Percentiles rank a stretch among this genome's conserved stretches.
Conservation (phyloP, 2,797 vertebrate genomes). For the Falco columbarius region DNA sequence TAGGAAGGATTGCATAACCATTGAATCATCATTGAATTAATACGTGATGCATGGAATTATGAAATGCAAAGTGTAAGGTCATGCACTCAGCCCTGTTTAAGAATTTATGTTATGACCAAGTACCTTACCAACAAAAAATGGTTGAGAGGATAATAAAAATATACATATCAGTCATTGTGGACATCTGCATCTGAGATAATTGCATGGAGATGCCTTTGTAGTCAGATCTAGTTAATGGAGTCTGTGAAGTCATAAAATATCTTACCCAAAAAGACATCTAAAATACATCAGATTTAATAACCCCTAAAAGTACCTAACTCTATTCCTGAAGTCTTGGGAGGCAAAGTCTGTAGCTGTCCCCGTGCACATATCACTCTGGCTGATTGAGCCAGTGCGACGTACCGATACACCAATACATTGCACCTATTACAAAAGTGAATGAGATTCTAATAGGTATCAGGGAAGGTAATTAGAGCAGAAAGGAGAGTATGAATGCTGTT, state of each 20-base stretch:
- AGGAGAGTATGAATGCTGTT: neutral
- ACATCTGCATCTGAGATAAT: neutral
- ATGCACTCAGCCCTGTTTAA: slow-evolving; percentile 32
- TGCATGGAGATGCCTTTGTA: neutral
- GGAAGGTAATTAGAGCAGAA: neutral
- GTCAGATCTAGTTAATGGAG: neutral
- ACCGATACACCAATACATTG: neutral
- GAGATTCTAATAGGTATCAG: neutral
- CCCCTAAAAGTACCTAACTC: neutral
- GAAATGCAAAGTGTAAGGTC: slow-evolving; percentile 35
- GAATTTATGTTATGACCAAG: slow-evolving; percentile 33
- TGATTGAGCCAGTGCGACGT: neutral
- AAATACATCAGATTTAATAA: neutral
- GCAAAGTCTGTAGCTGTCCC: neutral
- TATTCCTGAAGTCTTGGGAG: neutral
- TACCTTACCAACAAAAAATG: slow-evolving; percentile 7
- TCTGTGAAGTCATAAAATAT: neutral
- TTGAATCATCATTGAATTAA: neutral
- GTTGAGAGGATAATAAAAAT: neutral
- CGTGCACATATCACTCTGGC: neutral
- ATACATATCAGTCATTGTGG: neutral
- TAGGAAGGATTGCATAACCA: neutral
- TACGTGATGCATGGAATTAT: slow-evolving; percentile 3
- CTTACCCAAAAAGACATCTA: neutral
- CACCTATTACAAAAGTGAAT: neutral